phyloP scores from a whole-genome alignment of 2,888 invertebrate species.

The Agonopterix heracliana region DNA sequence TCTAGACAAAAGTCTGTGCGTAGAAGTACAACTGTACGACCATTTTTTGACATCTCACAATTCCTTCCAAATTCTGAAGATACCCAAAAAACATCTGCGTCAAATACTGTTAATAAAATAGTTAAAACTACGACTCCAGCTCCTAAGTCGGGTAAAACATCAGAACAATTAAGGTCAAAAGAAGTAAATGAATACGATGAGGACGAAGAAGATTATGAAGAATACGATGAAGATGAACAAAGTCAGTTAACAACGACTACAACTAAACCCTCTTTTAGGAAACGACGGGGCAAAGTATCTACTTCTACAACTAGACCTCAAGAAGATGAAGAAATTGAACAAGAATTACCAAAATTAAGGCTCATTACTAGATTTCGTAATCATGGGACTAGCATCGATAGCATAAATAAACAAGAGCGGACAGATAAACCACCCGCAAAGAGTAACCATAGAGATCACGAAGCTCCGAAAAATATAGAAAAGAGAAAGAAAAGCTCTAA shows the following conservation, averaged over 20 bases:
- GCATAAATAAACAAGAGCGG: constrained; percentile 11
- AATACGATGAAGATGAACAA: constrained; percentile 29
- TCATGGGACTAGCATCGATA: constrained; percentile 23
- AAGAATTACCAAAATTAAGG: constrained; percentile 35
- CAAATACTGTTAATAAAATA: constrained; percentile 36
- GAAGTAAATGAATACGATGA: constrained; percentile 8
- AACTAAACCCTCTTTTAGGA: constrained; percentile 33
- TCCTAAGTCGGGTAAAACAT: constrained; percentile 6
- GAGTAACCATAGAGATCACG: constrained; percentile 8
- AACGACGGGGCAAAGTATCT: constrained; percentile 22
- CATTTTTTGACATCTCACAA: constrained; percentile 35
- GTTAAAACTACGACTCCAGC: constrained; percentile 28
- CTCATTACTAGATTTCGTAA: constrained; percentile 52
- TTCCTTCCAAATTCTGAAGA: constrained; percentile 30
- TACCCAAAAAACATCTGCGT: constrained; percentile 36
- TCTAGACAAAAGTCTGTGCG: constrained; percentile 16
- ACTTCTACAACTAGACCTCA: constrained; percentile 30
- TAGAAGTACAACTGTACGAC: constrained; percentile 20
- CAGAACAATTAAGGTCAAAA: not conserved
- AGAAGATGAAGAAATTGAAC: constrained; percentile 19
- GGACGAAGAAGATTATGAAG: constrained; percentile 17
- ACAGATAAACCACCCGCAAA: constrained; percentile 5
- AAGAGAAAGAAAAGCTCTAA: constrained; percentile 59
- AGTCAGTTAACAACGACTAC: constrained; percentile 35
- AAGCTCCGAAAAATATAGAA: constrained; percentile 49